Percentiles rank a stretch among this genome's conserved stretches.
Conservation (phyloP, 1,140 invertebrate genomes). For the Ephestia elutella region DNA sequence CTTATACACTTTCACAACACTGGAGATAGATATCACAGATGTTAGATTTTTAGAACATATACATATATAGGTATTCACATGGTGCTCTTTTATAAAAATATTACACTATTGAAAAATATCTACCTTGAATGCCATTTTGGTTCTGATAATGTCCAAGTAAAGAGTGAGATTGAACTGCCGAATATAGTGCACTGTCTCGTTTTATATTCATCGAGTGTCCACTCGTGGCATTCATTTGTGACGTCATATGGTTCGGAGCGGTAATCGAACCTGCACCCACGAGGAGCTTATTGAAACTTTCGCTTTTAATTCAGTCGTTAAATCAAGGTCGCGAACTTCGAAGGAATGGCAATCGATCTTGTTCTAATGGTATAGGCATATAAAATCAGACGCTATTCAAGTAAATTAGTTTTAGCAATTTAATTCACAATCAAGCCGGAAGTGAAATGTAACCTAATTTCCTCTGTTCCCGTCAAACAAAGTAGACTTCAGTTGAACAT, state of each 20-base stretch:
- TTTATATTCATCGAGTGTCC: conserved; percentile 39
- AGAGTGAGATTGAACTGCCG: conserved; percentile 29
- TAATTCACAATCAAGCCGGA: too few species aligned
- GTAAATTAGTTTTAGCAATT: too few species aligned
- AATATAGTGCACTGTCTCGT: conserved; percentile 24
- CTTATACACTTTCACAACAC: too few species aligned
- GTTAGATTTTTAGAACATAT: too few species aligned
- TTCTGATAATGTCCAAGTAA: conserved; percentile 26
- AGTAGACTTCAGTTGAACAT: too few species aligned
- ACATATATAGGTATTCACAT: too few species aligned
- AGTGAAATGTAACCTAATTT: too few species aligned
- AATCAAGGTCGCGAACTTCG: conserved; percentile 41
- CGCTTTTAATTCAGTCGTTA: conserved; percentile 43
- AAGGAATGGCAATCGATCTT: conserved; percentile 23
- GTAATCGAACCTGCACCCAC: conserved; percentile 33
- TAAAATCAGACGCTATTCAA: too few species aligned
- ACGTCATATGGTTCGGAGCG: conserved; percentile 9
- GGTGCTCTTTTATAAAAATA: background rate
- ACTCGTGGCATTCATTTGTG: conserved; percentile 25
- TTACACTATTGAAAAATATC: conserved; percentile 9
- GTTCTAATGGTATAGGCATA: background rate
- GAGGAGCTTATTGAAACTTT: conserved; percentile 47
- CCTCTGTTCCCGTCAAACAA: too few species aligned
- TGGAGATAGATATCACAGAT: too few species aligned
- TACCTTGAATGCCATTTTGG: conserved; percentile 51